Conservation (phyloP, 2,888 invertebrate species). For the Stegophylla sp. region DNA sequence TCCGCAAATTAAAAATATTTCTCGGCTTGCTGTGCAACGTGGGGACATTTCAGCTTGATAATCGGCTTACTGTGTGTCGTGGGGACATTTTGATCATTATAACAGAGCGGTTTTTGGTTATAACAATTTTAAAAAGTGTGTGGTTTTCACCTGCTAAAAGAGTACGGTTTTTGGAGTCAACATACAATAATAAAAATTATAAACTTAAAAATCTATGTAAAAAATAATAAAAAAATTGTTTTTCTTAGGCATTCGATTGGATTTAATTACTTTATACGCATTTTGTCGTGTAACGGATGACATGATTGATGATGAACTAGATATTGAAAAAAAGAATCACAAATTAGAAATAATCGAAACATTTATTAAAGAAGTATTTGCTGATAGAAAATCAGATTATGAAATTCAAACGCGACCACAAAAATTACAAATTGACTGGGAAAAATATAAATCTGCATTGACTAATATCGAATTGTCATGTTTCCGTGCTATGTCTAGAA, state of each 20-base stretch:
- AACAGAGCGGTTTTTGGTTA: too few relatives aligned
- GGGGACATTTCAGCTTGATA: too few relatives aligned
- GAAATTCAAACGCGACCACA: constrained; percentile 28
- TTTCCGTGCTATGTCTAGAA: constrained; percentile 42
- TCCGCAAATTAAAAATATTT: too few relatives aligned
- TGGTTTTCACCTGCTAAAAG: too few relatives aligned
- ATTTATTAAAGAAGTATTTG: constrained; percentile 32
- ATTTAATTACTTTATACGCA: constrained; percentile 29
- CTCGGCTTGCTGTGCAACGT: too few relatives aligned
- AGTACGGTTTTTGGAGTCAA: too few relatives aligned
- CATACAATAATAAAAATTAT: too few relatives aligned
- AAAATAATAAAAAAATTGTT: not conserved
- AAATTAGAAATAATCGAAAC: not conserved
- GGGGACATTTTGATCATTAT: too few relatives aligned
- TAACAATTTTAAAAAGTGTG: too few relatives aligned
- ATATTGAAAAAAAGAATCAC: not conserved
- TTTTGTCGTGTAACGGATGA: constrained; percentile 44
- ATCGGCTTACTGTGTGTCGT: too few relatives aligned
- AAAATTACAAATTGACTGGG: constrained; percentile 10
- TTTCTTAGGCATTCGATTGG: constrained; percentile 40
- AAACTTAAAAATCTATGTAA: too few relatives aligned
- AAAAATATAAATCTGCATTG: constrained; percentile 6
- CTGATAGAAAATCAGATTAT: constrained; percentile 38
- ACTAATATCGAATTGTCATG: not conserved
- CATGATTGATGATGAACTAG: constrained; percentile 25